Evolutionary conservation across 2,888 invertebrate genomes (phyloP).

Genomic region (Drosophila quinaria): DNA sequence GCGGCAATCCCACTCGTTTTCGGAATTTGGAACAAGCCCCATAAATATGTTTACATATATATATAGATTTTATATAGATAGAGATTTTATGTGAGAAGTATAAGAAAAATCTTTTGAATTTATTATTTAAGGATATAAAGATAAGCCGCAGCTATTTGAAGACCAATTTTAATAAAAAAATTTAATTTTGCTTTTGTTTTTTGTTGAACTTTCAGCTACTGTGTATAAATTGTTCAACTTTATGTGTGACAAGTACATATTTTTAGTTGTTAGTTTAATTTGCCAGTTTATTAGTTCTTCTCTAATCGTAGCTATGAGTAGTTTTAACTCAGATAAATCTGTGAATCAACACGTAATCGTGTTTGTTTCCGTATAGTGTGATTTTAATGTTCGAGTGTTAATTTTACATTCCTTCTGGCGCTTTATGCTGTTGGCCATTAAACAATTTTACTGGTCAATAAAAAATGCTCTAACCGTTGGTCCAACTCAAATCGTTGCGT

Average conservation of each 20-base stretch:
- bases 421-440: slow-evolving; percentile 13
- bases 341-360: neutral
- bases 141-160: no score
- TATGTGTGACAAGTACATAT: neutral
- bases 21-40: no score
- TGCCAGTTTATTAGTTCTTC: slow-evolving; percentile 4
- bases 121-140: no score
- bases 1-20: no score
- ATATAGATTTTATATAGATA: no score
- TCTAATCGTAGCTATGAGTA: neutral
- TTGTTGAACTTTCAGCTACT: no score
- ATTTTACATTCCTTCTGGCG: slow-evolving; percentile 1
- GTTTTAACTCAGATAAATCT: neutral
- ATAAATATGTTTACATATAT: no score
- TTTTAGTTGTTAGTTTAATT: neutral
- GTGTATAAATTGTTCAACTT: neutral
- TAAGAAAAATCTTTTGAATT: no score
- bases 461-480: slow-evolving; percentile 32
- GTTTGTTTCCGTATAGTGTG: slow-evolving; percentile 6
- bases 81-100: no score
- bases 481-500: slow-evolving; percentile 26
- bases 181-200: no score
- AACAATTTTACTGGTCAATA: slow-evolving; percentile 29
- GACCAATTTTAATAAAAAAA: no score
- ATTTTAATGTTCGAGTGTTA: slow-evolving; percentile 13